Evolutionary conservation across 2,113 vertebrate genomes (phyloP).

Genomic region (Anthoscopus minutus): DNA sequence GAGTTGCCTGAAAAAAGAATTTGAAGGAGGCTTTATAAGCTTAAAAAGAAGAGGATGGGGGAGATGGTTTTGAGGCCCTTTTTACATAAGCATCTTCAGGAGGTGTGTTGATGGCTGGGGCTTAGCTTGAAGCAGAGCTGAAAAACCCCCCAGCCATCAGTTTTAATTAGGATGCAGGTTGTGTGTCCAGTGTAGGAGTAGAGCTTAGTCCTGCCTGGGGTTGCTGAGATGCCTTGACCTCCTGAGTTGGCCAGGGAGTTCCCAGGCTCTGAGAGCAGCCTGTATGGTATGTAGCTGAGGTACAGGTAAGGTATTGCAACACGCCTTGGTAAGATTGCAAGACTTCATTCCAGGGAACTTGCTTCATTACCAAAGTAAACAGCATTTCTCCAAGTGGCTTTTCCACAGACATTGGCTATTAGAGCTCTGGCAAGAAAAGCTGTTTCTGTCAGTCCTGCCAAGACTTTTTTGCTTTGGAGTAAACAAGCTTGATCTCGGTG

Average conservation of each 20-base stretch:
- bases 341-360: conserved; percentile 36
- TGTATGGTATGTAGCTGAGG: not conserved
- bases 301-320: conserved; percentile 21
- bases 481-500: conserved; percentile 24
- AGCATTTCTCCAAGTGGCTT: not conserved
- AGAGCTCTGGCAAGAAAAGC: not conserved
- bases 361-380: conserved; percentile 42
- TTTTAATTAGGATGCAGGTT: not conserved
- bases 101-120: not conserved
- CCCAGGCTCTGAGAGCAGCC: not conserved
- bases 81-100: not conserved
- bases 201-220: not conserved
- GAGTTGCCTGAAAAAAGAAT: not conserved
- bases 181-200: no score
- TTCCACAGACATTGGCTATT: conserved; percentile 10
- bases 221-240: not conserved
- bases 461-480: conserved; percentile 35
- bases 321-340: not conserved
- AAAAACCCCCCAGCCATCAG: accelerated
- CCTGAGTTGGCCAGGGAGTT: not conserved
- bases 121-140: not conserved
- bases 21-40: not conserved
- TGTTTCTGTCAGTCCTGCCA: conserved; percentile 46
- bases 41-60: accelerated
- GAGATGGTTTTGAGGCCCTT: not conserved